Percentiles rank a stretch among this genome's conserved stretches.
Evolutionary conservation across 2,888 invertebrate genomes (phyloP).

Genomic region (Caenorhabditis macrosperma): DNA sequence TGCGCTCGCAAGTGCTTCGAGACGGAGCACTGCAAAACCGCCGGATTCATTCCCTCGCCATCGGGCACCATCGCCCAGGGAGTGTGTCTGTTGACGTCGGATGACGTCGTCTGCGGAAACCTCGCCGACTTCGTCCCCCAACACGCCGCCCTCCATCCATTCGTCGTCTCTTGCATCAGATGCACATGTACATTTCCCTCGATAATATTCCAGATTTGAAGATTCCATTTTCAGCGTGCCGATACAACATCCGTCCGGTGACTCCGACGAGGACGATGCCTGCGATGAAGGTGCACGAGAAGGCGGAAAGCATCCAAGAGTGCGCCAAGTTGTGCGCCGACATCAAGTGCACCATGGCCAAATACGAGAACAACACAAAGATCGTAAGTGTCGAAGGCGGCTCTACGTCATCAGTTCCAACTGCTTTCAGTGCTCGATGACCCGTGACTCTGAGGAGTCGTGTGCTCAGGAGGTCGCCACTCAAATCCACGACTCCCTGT

Average conservation of each 20-base stretch:
- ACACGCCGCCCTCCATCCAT: conserved; percentile 77
- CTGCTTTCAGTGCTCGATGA: conserved; percentile 74
- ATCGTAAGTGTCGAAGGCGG: conserved; percentile 71
- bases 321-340: conserved; percentile 75
- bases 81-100: conserved; percentile 78
- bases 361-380: conserved; percentile 73
- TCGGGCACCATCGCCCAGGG: conserved; percentile 72
- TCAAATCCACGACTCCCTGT: conserved; percentile 71
- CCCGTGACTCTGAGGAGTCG: conserved; percentile 54
- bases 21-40: conserved; percentile 74
- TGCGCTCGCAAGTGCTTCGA: conserved; percentile 79
- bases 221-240: conserved; percentile 70
- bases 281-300: conserved; percentile 67
- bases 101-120: conserved; percentile 71
- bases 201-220: background rate
- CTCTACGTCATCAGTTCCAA: too few species aligned
- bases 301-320: conserved; percentile 71
- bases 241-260: conserved; percentile 73
- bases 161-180: conserved; percentile 78
- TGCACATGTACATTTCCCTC: conserved; percentile 71
- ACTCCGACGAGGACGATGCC: conserved; percentile 69
- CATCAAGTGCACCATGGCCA: conserved; percentile 74
- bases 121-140: conserved; percentile 74
- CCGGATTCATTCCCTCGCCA: conserved; percentile 79
- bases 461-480: conserved; percentile 74